Percentiles rank a stretch among this genome's conserved stretches.
These are phyloP conservation scores for Ornithorhynchus anatinus DNA, from an alignment of 2,113 vertebrate species.

Conservation along the genomic window DNA sequence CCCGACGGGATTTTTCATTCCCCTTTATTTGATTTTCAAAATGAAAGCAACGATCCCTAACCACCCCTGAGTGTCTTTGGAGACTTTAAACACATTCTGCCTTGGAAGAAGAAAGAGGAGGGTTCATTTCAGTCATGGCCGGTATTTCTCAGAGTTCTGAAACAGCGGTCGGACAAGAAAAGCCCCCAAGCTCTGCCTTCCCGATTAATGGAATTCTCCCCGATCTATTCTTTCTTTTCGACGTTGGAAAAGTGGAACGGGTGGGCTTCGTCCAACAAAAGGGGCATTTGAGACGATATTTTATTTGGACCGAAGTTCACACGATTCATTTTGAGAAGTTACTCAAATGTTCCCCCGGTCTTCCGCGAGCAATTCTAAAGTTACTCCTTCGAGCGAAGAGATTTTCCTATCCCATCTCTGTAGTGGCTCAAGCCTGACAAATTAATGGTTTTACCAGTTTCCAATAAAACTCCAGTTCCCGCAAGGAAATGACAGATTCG, in stretches of 20 bases:
- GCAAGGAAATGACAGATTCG: slow-evolving; percentile 77
- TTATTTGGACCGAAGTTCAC: slow-evolving; percentile 58
- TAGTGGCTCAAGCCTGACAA: slow-evolving; percentile 78
- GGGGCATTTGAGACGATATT: slow-evolving; percentile 59
- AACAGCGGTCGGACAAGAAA: no score
- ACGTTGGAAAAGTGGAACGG: slow-evolving; percentile 34
- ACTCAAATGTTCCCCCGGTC: slow-evolving; percentile 52
- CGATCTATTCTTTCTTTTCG: background rate
- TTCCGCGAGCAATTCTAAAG: slow-evolving; percentile 55
- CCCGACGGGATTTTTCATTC: no score
- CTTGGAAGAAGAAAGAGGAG: no score
- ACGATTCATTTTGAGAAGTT: slow-evolving; percentile 57
- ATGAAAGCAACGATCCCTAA: no score
- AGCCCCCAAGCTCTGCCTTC: no score
- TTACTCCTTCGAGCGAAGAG: slow-evolving; percentile 60
- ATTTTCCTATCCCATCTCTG: slow-evolving; percentile 72
- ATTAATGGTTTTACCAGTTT: slow-evolving; percentile 87
- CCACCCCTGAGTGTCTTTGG: no score
- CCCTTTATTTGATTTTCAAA: no score
- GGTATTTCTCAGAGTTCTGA: no score
- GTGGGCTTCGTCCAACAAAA: slow-evolving; percentile 46
- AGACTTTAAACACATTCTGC: no score
- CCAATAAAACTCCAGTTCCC: slow-evolving; percentile 73
- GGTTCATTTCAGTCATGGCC: no score
- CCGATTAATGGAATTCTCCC: no score